These are phyloP conservation scores for Cosmopolites sordidus DNA, from an alignment of 2,888 invertebrate genomes.

Conservation along the genomic window DNA sequence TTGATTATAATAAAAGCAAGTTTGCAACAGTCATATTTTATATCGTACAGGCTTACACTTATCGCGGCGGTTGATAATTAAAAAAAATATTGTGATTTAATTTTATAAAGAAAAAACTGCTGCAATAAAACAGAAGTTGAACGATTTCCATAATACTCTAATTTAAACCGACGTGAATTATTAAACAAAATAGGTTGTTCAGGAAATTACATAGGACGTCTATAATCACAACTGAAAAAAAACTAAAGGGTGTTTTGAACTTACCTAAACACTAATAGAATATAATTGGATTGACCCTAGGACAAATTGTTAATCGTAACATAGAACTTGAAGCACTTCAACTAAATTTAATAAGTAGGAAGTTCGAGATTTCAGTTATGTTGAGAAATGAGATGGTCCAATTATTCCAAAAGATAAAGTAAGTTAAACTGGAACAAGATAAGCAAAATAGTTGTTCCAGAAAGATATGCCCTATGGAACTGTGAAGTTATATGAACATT, in stretches of 20 bases:
- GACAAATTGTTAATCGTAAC: not conserved
- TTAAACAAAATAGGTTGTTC: no score
- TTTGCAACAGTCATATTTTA: constrained; percentile 13
- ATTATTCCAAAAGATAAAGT: constrained; percentile 33
- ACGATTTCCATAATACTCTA: constrained; percentile 15
- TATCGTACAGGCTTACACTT: constrained; percentile 11
- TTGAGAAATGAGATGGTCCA: constrained; percentile 33
- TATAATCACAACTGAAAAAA: constrained; percentile 7
- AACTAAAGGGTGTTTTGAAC: no score
- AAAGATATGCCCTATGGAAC: constrained; percentile 11
- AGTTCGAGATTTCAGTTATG: constrained; percentile 36
- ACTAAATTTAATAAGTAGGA: constrained; percentile 31
- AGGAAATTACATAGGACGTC: no score
- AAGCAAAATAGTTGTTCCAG: constrained; percentile 25
- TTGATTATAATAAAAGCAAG: constrained; percentile 14
- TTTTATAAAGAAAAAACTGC: no score
- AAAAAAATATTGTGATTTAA: constrained; percentile 18
- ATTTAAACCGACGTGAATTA: no score
- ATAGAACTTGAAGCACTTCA: constrained; percentile 10
- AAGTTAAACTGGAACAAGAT: constrained; percentile 31
- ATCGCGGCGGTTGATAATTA: constrained; percentile 13
- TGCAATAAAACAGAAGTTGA: constrained; percentile 16
- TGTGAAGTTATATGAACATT: constrained; percentile 4
- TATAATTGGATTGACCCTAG: not conserved
- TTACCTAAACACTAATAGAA: no score